Base-by-base conservation (phyloP, 2,113 vertebrate genomes). In the Apteryx mantelli region DNA sequence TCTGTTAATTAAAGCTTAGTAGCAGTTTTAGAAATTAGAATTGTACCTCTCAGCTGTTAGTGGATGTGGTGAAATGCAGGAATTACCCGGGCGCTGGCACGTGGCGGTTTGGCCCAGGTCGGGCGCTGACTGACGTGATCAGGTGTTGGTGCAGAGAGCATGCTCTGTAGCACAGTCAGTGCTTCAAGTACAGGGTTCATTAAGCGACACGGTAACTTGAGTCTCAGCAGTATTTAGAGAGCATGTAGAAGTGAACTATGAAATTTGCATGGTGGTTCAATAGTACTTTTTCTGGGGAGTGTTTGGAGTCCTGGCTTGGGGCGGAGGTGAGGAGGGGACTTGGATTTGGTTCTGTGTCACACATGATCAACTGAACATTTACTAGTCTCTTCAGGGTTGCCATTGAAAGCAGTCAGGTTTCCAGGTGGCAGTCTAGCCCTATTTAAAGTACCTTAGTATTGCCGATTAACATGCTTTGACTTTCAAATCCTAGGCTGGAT, bases 1-100 rank as follows among this genome's bases (percentile, higher is more conserved):
- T 86, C 89, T 95, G 32, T 88, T 95, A 82, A 93, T 95, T 98
- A 76, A 89, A 78, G 52, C 89, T 94, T 96, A 96, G 97, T 93
- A 97, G 87, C 34, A 91, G 74, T 60, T 96, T 93, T 77, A 93
- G 66, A 86, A 89, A 65, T 34, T 16, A 60, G 30, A 32, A 58
- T 32, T 58, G 30, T 11, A 30, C 56, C 56, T 60, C 30, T 60
- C 16, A 21, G 56, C 64, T 76, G 46, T 78, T 88, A 81, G 36
- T 73, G 90, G 81, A 92, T 94, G 71, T n/a, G 38, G 83, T 84
- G 71, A 85, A 77, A 96, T 90, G 68, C 94, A 98, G 79, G 77
- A 74, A 92, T 96, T 97, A 79, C 87, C 88, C 75, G 80, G 87
- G 56, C 86, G 70, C 61, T 7, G 28, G 78, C 91, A 91, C 71